Conservation (phyloP, 1,140 invertebrate genomes). For the Pissodes strobi region DNA sequence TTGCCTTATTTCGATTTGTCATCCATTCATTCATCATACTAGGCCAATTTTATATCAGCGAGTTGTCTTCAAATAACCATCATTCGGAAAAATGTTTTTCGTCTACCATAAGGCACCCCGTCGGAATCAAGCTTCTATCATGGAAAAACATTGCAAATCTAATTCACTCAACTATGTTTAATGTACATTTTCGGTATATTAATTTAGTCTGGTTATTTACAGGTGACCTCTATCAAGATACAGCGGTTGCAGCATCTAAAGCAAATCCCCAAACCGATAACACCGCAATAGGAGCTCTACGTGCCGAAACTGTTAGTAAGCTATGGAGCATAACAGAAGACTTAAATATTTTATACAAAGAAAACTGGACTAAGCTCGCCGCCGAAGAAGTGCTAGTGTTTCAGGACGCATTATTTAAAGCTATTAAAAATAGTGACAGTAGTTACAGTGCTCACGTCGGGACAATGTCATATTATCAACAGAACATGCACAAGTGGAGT, state of each 20-base stretch:
- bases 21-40: too few relatives aligned
- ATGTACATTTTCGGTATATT: too few relatives aligned
- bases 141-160: too few relatives aligned
- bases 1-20: too few relatives aligned
- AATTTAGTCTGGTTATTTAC: too few relatives aligned
- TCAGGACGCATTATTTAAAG: constrained; percentile 65
- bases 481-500: constrained; percentile 77
- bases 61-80: too few relatives aligned
- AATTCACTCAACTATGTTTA: too few relatives aligned
- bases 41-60: too few relatives aligned
- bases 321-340: constrained; percentile 94
- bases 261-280: constrained; percentile 57
- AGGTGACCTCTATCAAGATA: constrained; percentile 53
- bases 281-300: constrained; percentile 52
- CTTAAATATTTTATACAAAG: too few relatives aligned
- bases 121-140: too few relatives aligned
- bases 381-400: constrained; percentile 84
- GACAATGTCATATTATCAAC: constrained; percentile 50
- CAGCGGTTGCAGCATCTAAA: constrained; percentile 66
- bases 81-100: too few relatives aligned
- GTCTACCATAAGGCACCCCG: too few relatives aligned
- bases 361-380: constrained; percentile 85
- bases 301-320: constrained; percentile 71
- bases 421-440: constrained; percentile 47
- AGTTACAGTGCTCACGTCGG: constrained; percentile 43